A percentile compares a stretch with the other conserved stretches of the same genome.
phyloP scores from a whole-genome alignment of 2,888 invertebrate genomes.

The Elmis aenea region DNA sequence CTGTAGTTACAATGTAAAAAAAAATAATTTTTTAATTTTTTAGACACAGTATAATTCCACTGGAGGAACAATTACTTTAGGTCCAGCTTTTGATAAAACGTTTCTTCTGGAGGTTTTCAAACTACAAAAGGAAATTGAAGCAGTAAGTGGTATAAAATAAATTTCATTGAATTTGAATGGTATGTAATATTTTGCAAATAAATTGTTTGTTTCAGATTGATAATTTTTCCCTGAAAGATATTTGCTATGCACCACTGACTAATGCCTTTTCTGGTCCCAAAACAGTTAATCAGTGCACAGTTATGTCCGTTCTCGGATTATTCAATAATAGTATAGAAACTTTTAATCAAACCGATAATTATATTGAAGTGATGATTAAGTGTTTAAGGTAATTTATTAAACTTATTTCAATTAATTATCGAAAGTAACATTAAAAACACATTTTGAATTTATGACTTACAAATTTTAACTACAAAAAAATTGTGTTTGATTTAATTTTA shows the following conservation, averaged over 20 bases:
- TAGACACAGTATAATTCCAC: slow-evolving; percentile 31
- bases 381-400: slow-evolving; percentile 37
- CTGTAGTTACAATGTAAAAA: slow-evolving; percentile 29
- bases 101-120: slow-evolving; percentile 69
- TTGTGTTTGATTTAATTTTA: no score
- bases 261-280: slow-evolving; percentile 56
- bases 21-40: no score
- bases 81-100: slow-evolving; percentile 73
- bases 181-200: no score
- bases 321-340: slow-evolving; percentile 57
- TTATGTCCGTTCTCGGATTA: slow-evolving; percentile 78
- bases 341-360: slow-evolving; percentile 46
- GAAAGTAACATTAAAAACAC: no score
- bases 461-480: no score
- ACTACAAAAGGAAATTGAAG: slow-evolving; percentile 62
- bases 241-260: slow-evolving; percentile 82
- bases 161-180: no score
- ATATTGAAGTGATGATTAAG: slow-evolving; percentile 44
- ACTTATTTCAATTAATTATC: not conserved
- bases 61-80: slow-evolving; percentile 53
- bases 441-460: no score
- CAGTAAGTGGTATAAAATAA: slow-evolving; percentile 43
- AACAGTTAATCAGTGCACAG: slow-evolving; percentile 63
- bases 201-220: no score
- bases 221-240: slow-evolving; percentile 49